Evolutionary conservation across 2,797 vertebrate genomes (phyloP).

Genomic region (Rhinella marina): DNA sequence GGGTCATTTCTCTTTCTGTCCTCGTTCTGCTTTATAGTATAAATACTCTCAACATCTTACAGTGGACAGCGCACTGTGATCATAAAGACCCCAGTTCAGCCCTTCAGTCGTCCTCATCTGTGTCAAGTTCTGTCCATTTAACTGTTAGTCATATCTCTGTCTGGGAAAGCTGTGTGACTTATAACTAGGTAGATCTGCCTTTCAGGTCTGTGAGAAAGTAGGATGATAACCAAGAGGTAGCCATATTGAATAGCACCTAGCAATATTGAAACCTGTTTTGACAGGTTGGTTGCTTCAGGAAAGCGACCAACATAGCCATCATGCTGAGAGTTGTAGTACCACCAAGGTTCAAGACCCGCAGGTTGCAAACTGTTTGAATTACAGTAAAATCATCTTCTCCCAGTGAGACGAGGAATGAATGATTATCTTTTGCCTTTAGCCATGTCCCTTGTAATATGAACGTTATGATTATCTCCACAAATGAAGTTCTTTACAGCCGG

Average conservation of each 20-base stretch:
- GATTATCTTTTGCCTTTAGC: not conserved
- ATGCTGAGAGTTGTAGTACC: not conserved
- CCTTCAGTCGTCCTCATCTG: not conserved
- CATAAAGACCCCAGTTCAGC: not conserved
- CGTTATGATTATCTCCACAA: slow-evolving; percentile 22
- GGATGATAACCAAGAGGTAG: not conserved
- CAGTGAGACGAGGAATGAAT: not conserved
- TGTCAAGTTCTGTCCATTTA: not conserved
- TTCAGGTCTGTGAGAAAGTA: not conserved
- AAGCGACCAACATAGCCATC: not conserved
- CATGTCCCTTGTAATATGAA: not conserved
- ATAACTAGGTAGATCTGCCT: not conserved
- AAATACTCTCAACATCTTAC: not conserved
- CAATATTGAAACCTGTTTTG: not conserved
- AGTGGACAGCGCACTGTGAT: not conserved
- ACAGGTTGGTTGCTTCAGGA: not conserved
- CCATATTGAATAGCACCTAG: not conserved
- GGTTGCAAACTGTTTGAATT: not conserved
- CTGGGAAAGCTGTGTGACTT: not conserved
- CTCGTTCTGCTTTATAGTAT: not conserved
- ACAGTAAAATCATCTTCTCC: not conserved
- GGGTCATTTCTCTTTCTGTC: not conserved
- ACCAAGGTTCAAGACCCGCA: not conserved
- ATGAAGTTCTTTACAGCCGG: slow-evolving; percentile 29
- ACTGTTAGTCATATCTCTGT: not conserved